These are phyloP conservation scores for Forficula auricularia DNA, from an alignment of 1,140 invertebrate genomes.

Conservation along the genomic window DNA sequence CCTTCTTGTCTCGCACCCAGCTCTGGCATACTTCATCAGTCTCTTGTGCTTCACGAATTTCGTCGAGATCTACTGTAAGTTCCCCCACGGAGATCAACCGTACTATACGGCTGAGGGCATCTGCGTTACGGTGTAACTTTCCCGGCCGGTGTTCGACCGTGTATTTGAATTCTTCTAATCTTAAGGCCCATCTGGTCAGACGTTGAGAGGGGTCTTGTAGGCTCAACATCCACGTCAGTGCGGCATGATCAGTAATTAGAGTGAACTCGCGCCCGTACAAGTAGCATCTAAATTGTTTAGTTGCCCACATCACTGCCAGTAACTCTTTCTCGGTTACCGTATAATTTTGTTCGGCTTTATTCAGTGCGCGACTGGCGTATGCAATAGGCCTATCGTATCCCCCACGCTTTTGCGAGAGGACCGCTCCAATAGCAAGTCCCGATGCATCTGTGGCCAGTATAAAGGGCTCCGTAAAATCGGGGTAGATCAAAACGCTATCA, in stretches of 20 bases:
- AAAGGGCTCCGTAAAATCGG: constrained; percentile 15
- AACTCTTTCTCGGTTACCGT: constrained; percentile 14
- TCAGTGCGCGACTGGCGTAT: constrained; percentile 17
- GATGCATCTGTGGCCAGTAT: constrained; percentile 20
- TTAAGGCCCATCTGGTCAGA: constrained; percentile 30
- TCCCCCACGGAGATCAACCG: neutral
- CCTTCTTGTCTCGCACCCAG: too few relatives aligned
- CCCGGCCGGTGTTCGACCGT: constrained; percentile 26
- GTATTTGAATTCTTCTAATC: constrained; percentile 29
- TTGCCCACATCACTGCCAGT: constrained; percentile 19
- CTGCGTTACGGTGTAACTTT: constrained; percentile 20
- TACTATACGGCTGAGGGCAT: constrained; percentile 18
- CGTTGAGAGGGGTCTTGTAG: constrained; percentile 27
- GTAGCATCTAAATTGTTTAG: constrained; percentile 29
- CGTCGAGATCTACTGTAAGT: neutral
- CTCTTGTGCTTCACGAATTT: too few relatives aligned
- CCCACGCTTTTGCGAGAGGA: constrained; percentile 19
- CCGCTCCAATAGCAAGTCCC: constrained; percentile 16
- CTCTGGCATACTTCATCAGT: too few relatives aligned
- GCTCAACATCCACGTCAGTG: constrained; percentile 28
- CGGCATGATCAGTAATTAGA: constrained; percentile 32
- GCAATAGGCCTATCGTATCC: constrained; percentile 17
- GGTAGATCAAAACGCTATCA: constrained; percentile 19
- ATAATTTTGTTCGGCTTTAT: constrained; percentile 16
- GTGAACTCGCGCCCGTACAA: constrained; percentile 30